Evolutionary conservation across 1,140 invertebrate genomes (phyloP).

Genomic region (Aphidius ervi): DNA sequence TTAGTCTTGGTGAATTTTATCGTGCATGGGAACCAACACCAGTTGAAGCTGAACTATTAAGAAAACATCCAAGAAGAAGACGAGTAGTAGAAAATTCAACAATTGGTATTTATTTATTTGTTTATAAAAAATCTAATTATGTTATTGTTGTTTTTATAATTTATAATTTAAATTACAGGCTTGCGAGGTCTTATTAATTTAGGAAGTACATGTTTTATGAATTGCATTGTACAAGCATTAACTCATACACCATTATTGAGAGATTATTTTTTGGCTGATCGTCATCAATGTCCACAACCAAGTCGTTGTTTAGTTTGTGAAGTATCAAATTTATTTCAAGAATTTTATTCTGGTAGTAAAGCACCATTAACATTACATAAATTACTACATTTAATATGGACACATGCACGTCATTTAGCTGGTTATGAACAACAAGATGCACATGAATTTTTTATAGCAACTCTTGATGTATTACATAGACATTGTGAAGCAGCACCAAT

Average conservation of each 20-base stretch:
- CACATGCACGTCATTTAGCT: constrained; percentile 89
- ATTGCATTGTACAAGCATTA: constrained; percentile 92
- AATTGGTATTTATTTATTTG: constrained; percentile 57
- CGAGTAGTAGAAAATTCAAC: constrained; percentile 77
- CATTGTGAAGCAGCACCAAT: constrained; percentile 61
- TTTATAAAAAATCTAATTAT: background rate
- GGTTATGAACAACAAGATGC: constrained; percentile 98
- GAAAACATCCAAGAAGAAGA: constrained; percentile 71
- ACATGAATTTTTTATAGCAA: constrained; percentile 97
- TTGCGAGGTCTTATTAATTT: constrained; percentile 91
- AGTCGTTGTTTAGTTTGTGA: constrained; percentile 88
- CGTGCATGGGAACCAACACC: constrained; percentile 76
- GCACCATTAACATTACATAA: constrained; percentile 84
- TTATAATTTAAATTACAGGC: constrained; percentile 46
- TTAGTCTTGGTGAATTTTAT: constrained; percentile 68
- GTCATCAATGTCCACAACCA: constrained; percentile 75
- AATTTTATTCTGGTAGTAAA: constrained; percentile 90
- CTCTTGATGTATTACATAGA: constrained; percentile 86
- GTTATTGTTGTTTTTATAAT: constrained; percentile 3
- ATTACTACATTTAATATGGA: constrained; percentile 93
- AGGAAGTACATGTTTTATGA: constrained; percentile 99
- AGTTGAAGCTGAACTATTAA: constrained; percentile 66
- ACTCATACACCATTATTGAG: constrained; percentile 91
- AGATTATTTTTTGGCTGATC: constrained; percentile 93
- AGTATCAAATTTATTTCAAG: constrained; percentile 79